phyloP scores from a whole-genome alignment of 2,888 invertebrate genomes.

The Ormyrus nitidulus region DNA sequence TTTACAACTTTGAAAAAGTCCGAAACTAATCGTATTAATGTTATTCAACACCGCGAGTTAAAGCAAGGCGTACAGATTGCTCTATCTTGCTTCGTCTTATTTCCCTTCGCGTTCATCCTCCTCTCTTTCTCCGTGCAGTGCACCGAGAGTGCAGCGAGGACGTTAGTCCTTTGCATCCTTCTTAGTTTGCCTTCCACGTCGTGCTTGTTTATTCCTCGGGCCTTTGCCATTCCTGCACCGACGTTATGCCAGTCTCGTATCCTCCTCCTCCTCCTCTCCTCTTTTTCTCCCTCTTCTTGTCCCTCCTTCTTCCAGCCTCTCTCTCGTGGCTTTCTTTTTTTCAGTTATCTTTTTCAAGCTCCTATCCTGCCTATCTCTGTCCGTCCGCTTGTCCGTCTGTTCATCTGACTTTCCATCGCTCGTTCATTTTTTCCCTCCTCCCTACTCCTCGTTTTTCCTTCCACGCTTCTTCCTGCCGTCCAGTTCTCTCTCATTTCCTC shows the following conservation, averaged over 20 bases:
- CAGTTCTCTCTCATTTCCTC: constrained; percentile 46
- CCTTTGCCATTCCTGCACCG: constrained; percentile 24
- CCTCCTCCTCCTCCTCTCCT: background rate
- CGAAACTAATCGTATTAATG: background rate
- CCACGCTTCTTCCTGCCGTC: constrained; percentile 23
- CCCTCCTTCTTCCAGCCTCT: constrained; percentile 21
- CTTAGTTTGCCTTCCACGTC: constrained; percentile 47
- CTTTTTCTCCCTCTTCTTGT: background rate
- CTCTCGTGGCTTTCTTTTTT: constrained; percentile 7
- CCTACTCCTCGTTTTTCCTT: background rate
- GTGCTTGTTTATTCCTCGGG: constrained; percentile 45
- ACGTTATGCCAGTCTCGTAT: constrained; percentile 32
- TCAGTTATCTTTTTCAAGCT: constrained; percentile 29
- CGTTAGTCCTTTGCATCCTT: constrained; percentile 49
- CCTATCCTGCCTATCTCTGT: constrained; percentile 53
- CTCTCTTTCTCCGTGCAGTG: background rate
- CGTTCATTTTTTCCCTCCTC: constrained; percentile 15
- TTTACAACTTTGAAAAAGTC: too few relatives aligned
- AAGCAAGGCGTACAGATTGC: background rate
- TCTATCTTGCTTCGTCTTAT: background rate
- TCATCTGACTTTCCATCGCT: constrained; percentile 27
- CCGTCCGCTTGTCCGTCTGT: constrained; percentile 37
- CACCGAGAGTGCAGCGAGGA: constrained; percentile 1
- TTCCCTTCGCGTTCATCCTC: too few relatives aligned
- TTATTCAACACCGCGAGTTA: constrained; percentile 4